Evolutionary conservation across 2,113 vertebrate species (phyloP).

Genomic region (Phainopepla nitens): DNA sequence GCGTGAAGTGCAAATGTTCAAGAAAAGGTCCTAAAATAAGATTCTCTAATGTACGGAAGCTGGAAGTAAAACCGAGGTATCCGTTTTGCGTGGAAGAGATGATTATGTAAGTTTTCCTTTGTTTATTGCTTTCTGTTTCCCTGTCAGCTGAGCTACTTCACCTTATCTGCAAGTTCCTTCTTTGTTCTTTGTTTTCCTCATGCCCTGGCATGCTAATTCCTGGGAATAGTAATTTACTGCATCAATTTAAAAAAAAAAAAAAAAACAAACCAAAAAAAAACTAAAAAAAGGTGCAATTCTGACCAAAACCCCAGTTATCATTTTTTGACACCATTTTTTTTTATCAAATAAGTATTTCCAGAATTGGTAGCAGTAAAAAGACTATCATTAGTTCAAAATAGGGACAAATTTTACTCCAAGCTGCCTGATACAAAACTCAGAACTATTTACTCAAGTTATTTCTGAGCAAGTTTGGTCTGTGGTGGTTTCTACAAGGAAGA

Average conservation of each 20-base stretch:
- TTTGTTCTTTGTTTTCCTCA: conserved; percentile 19
- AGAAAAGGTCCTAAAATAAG: conserved; percentile 97
- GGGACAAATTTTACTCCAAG: neutral
- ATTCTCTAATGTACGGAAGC: conserved; percentile 94
- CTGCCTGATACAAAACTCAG: neutral
- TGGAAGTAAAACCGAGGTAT: conserved; percentile 97
- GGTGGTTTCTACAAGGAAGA: neutral
- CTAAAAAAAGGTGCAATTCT: neutral
- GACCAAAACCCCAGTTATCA: neutral
- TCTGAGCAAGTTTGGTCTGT: rapidly evolving
- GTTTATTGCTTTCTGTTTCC: neutral
- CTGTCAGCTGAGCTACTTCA: neutral
- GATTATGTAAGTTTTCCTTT: conserved; percentile 88
- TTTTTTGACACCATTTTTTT: neutral
- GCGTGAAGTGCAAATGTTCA: conserved; percentile 96
- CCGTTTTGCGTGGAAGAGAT: conserved; percentile 96
- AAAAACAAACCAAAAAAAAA: neutral
- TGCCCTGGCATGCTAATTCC: neutral
- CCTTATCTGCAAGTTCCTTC: neutral
- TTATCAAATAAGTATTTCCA: neutral
- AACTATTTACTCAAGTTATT: neutral
- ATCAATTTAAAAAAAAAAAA: neutral
- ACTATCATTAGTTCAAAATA: neutral
- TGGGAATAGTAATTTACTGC: neutral
- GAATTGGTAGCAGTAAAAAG: neutral